Evolutionary conservation across 2,113 vertebrate species (phyloP).

Genomic region (Hipposideros armiger): DNA sequence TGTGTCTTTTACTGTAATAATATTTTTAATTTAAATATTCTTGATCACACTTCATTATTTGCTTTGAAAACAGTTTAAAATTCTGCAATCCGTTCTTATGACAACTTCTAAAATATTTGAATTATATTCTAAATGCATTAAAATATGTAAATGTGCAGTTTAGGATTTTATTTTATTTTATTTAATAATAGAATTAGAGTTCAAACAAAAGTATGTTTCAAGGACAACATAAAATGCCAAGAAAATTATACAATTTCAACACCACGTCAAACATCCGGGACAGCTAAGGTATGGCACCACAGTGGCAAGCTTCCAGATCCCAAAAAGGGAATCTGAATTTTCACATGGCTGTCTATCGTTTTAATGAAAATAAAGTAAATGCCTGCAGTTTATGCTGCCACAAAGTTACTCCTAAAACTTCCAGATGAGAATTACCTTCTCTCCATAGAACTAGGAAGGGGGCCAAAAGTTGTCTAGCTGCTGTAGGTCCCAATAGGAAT

Average conservation of each 20-base stretch:
- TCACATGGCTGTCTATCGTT: not conserved
- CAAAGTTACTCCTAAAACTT: not conserved
- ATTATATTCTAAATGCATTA: not conserved
- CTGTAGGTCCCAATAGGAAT: not conserved
- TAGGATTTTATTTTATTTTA: not conserved
- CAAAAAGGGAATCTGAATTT: not conserved
- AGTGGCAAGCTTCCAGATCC: not conserved
- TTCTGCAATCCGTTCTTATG: not conserved
- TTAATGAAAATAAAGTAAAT: not conserved
- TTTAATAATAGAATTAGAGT: not conserved
- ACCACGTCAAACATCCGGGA: not conserved
- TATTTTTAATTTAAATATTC: too few species aligned
- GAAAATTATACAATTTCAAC: not conserved
- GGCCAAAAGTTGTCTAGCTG: not conserved
- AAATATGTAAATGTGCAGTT: not conserved
- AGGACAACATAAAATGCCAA: slow-evolving; percentile 20
- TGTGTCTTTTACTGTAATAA: too few species aligned
- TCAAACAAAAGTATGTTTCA: slow-evolving; percentile 46
- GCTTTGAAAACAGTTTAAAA: not conserved
- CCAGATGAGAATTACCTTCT: not conserved
- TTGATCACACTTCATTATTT: not conserved
- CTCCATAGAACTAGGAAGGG: not conserved
- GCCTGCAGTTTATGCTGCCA: not conserved
- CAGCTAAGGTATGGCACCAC: not conserved
- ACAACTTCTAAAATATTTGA: slow-evolving; percentile 43